Evolutionary conservation across 2,888 invertebrate species (phyloP).

Genomic region (Nephrocerus scutellatus): DNA sequence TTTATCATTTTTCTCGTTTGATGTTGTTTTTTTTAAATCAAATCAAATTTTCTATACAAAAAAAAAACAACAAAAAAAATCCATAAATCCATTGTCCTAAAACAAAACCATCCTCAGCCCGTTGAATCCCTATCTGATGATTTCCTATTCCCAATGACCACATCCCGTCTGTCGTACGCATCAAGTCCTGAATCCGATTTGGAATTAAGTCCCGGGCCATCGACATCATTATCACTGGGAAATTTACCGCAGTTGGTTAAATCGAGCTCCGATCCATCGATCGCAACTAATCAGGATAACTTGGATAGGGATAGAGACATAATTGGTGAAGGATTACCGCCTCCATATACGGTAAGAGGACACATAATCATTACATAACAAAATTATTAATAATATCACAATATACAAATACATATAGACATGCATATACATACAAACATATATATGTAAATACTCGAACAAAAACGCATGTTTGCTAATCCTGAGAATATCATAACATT

Average conservation of each 20-base stretch:
- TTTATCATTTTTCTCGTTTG: slow-evolving; percentile 28
- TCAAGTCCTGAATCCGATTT: slow-evolving; percentile 94
- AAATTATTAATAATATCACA: slow-evolving; percentile 17
- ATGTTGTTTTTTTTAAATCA: slow-evolving; percentile 27
- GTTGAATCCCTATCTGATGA: slow-evolving; percentile 96
- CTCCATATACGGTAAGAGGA: slow-evolving; percentile 75
- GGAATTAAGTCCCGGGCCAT: slow-evolving; percentile 73
- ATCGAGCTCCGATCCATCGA: slow-evolving; percentile 90
- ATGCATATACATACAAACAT: background rate
- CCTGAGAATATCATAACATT: too few relatives aligned
- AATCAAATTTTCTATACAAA: slow-evolving; percentile 18
- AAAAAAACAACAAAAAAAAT: slow-evolving; percentile 20
- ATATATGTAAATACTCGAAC: background rate
- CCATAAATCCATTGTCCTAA: slow-evolving; percentile 10
- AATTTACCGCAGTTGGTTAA: slow-evolving; percentile 61
- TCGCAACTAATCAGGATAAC: slow-evolving; percentile 87
- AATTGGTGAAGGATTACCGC: slow-evolving; percentile 60
- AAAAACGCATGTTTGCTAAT: too few relatives aligned
- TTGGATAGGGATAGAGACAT: slow-evolving; percentile 60
- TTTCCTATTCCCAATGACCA: slow-evolving; percentile 97
- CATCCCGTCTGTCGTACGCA: slow-evolving; percentile 88
- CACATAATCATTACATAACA: slow-evolving; percentile 18
- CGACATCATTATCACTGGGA: slow-evolving; percentile 53
- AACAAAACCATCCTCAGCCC: slow-evolving; percentile 58
- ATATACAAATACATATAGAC: slow-evolving; percentile 10